phyloP scores from a whole-genome alignment of 2,888 invertebrate genomes.

The Teleiodes luculella region DNA sequence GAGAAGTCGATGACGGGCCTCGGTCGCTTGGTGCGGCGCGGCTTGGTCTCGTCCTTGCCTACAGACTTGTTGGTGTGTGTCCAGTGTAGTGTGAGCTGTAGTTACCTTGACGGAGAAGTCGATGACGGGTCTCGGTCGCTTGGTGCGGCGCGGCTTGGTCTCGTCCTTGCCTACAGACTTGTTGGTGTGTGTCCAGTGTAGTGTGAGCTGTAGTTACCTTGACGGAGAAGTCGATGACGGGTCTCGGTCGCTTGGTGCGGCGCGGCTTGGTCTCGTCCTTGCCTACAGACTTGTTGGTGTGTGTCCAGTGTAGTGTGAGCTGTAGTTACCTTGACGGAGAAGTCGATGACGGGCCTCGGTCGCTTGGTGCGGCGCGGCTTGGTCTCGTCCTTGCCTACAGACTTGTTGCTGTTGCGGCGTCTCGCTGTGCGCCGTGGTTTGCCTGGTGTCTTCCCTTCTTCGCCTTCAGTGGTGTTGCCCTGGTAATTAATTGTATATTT shows the following conservation, averaged over 20 bases:
- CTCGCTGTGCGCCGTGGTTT: conserved; percentile 54
- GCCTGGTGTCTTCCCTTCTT: conserved; percentile 49
- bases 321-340: conserved; percentile 73
- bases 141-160: too few relatives aligned
- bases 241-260: conserved; percentile 27
- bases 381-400: conserved; percentile 47
- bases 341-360: conserved; percentile 72
- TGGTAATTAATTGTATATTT: conserved; percentile 24
- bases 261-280: conserved; percentile 42
- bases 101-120: conserved; percentile 59
- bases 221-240: conserved; percentile 78
- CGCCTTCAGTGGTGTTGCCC: conserved; percentile 68
- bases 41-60: too few relatives aligned
- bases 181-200: too few relatives aligned
- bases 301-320: conserved; percentile 20
- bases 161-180: too few relatives aligned
- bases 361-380: conserved; percentile 54
- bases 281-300: conserved; percentile 58
- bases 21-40: too few relatives aligned
- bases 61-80: too few relatives aligned
- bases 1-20: too few relatives aligned
- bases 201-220: conserved; percentile 42
- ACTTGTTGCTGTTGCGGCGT: conserved; percentile 63
- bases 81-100: too few relatives aligned
- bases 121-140: conserved; percentile 51